These are phyloP conservation scores for Rhynchomys soricoides DNA, from an alignment of 2,113 vertebrate species.

Conservation along the genomic window DNA sequence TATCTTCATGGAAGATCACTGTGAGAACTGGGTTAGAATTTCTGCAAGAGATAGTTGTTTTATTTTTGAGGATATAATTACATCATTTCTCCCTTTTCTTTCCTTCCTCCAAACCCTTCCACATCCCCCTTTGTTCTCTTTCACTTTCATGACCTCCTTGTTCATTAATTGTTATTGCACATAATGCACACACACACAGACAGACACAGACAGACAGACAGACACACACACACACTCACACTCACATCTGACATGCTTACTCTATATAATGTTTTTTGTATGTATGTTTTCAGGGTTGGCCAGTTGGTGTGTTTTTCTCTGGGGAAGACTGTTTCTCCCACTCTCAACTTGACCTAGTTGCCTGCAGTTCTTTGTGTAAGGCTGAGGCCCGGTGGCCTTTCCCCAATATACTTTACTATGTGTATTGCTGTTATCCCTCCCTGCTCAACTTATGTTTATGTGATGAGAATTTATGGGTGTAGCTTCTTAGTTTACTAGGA, in stretches of 20 bases:
- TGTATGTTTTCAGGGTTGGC: not conserved
- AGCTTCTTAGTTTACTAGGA: not conserved
- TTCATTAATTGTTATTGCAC: not conserved
- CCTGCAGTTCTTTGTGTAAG: not conserved
- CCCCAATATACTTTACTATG: not conserved
- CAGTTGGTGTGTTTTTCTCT: not conserved
- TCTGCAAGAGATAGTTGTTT: not conserved
- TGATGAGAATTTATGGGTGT: not conserved
- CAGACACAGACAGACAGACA: not conserved
- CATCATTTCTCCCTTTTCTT: not conserved
- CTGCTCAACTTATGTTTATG: not conserved
- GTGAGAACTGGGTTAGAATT: not conserved
- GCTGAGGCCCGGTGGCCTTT: not conserved
- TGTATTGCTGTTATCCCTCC: not conserved
- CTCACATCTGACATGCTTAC: not conserved
- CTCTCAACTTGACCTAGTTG: not conserved
- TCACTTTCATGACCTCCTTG: not conserved
- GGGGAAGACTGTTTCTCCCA: not conserved
- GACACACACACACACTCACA: not conserved
- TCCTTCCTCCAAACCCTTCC: not conserved
- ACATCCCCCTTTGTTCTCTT: not conserved
- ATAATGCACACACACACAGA: not conserved
- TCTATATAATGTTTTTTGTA: not conserved
- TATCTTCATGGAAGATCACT: not conserved
- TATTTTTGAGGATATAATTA: not conserved